These are phyloP conservation scores for Circaetus cinerascens DNA, from an alignment of 2,113 vertebrate genomes.

Conservation along the genomic window DNA sequence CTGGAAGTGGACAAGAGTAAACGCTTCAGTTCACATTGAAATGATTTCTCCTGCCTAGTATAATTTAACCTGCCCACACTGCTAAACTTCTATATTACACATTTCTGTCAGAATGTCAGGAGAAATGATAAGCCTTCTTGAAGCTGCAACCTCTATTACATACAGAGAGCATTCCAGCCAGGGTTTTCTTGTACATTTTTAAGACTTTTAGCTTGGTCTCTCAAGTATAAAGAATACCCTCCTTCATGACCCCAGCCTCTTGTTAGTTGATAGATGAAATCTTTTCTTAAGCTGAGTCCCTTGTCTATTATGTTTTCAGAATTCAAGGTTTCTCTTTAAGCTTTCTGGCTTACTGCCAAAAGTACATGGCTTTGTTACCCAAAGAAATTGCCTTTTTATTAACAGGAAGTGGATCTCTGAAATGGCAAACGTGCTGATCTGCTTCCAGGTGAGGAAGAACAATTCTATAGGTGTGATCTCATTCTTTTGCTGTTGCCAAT, in stretches of 20 bases:
- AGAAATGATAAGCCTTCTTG: conserved; percentile 64
- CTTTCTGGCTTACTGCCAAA: conserved; percentile 61
- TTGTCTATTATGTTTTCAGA: conserved; percentile 70
- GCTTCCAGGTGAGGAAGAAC: conserved; percentile 38
- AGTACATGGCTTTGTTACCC: conserved; percentile 42
- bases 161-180: not conserved
- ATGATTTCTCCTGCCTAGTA: conserved; percentile 63
- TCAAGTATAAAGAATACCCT: conserved; percentile 67
- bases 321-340: conserved; percentile 69
- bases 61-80: conserved; percentile 71
- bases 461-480: not conserved
- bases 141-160: conserved; percentile 57
- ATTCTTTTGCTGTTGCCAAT: not conserved
- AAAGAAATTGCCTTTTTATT: conserved; percentile 53
- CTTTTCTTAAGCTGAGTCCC: conserved; percentile 68
- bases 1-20: conserved; percentile 50
- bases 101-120: conserved; percentile 68
- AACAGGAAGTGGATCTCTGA: conserved; percentile 60
- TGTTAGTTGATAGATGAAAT: conserved; percentile 74
- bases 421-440: not conserved
- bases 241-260: conserved; percentile 70
- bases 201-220: conserved; percentile 63
- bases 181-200: conserved; percentile 12
- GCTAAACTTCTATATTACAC: conserved; percentile 68
- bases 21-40: conserved; percentile 61